Conservation (phyloP, 1,140 invertebrate genomes). For the Arctopsyche grandis region DNA sequence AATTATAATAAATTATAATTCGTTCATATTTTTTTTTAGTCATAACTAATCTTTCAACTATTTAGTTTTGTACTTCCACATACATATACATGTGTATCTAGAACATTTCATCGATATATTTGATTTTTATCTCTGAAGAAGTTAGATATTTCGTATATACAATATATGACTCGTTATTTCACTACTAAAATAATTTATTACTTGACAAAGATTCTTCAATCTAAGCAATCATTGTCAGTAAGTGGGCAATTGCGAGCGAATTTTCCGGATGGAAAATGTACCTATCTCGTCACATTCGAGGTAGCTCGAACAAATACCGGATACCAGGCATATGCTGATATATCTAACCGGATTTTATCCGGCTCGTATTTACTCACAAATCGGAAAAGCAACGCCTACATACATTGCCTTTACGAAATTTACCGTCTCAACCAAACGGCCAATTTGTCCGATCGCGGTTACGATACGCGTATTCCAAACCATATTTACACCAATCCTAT, state of each 20-base stretch:
- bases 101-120: too few relatives aligned
- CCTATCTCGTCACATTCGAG: constrained; percentile 50
- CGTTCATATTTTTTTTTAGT: too few relatives aligned
- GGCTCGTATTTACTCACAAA: not conserved
- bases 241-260: not conserved
- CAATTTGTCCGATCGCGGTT: not conserved
- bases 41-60: too few relatives aligned
- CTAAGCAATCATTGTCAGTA: not conserved
- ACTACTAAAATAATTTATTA: too few relatives aligned
- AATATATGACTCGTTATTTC: too few relatives aligned
- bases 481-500: not conserved
- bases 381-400: constrained; percentile 16
- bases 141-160: too few relatives aligned
- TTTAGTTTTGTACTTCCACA: too few relatives aligned
- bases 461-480: not conserved
- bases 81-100: too few relatives aligned
- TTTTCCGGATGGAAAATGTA: not conserved
- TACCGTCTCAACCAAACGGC: not conserved
- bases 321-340: constrained; percentile 10
- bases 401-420: constrained; percentile 26
- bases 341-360: constrained; percentile 31
- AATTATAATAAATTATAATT: too few relatives aligned
- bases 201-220: too few relatives aligned
- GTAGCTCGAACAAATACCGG: constrained; percentile 50
- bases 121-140: too few relatives aligned